Evolutionary conservation across 2,797 vertebrate genomes (phyloP).

Genomic region (Tapirus indicus): DNA sequence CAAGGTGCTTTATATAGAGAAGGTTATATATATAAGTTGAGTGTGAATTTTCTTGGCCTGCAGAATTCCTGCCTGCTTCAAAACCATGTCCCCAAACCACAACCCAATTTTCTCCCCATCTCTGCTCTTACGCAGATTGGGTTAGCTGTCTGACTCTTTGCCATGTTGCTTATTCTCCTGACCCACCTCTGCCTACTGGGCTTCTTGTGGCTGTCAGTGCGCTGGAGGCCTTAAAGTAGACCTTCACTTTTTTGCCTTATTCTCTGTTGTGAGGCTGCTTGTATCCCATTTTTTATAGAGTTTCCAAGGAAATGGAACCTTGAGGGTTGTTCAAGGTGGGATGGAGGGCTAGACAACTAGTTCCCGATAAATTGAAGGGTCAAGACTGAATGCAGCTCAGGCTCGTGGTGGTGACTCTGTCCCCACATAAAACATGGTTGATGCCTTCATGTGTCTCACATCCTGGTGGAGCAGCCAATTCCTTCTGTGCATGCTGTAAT

Average conservation of each 20-base stretch:
- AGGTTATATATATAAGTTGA: too few species aligned
- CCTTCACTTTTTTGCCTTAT: background rate
- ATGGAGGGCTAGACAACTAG: background rate
- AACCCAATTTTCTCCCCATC: background rate
- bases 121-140: fast-evolving
- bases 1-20: background rate
- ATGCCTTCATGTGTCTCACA: background rate
- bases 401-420: fast-evolving
- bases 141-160: background rate
- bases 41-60: background rate
- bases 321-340: background rate
- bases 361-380: background rate
- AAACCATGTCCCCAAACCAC: background rate
- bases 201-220: background rate
- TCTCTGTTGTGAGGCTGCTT: background rate
- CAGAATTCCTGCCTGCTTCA: background rate
- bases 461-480: background rate
- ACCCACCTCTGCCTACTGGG: background rate
- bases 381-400: background rate
- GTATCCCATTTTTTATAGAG: background rate
- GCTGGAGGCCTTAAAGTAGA: background rate
- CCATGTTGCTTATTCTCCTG: background rate
- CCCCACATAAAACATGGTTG: background rate
- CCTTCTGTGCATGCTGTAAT: background rate
- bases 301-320: background rate